Evolutionary conservation across 2,797 vertebrate species (phyloP).

Genomic region (Prunella strophiata): DNA sequence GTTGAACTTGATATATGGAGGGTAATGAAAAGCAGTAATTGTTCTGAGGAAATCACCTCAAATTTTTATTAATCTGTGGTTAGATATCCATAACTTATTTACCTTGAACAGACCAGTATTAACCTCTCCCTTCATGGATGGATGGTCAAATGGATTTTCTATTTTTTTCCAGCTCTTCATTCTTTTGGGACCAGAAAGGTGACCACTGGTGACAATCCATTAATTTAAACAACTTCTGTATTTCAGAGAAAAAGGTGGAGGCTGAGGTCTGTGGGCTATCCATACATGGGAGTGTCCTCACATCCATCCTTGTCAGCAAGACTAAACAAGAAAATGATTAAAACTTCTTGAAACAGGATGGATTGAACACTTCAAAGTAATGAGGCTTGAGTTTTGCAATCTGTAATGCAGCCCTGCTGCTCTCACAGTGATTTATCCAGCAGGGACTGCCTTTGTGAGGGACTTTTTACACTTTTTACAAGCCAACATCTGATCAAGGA

Average conservation of each 20-base stretch:
- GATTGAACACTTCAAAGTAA: not conserved
- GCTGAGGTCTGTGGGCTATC: not conserved
- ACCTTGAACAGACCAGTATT: not conserved
- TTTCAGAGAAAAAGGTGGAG: not conserved
- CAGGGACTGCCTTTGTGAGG: not conserved
- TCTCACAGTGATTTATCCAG: not conserved
- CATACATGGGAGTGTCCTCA: not conserved
- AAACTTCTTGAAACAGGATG: not conserved
- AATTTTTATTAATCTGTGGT: not conserved
- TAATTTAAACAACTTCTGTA: not conserved
- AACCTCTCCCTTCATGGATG: conserved; percentile 7
- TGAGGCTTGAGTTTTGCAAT: not conserved
- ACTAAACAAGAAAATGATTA: not conserved
- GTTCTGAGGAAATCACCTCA: not conserved
- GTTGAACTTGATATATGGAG: not conserved
- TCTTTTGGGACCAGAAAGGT: not conserved
- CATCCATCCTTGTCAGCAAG: not conserved
- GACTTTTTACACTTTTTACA: not conserved
- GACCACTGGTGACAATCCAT: not conserved
- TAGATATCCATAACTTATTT: not conserved
- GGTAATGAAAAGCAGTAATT: not conserved
- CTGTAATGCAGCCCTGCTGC: not conserved
- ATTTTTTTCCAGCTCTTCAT: not conserved
- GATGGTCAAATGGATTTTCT: conserved; percentile 24
- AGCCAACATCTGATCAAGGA: not conserved